Conservation (phyloP, 2,113 vertebrate species). For the Engystomops pustulosus region DNA sequence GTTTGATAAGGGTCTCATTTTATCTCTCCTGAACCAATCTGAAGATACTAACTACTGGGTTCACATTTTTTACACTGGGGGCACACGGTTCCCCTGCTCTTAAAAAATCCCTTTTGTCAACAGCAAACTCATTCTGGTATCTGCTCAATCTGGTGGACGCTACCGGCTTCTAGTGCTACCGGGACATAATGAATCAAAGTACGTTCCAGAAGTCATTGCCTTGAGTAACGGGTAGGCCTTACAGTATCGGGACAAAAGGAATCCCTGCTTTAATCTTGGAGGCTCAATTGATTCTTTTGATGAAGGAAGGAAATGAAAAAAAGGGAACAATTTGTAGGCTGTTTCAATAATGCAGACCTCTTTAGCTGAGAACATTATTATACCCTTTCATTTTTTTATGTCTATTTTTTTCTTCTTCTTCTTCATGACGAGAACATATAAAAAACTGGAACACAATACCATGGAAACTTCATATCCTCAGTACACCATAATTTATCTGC, state of each 20-base stretch:
- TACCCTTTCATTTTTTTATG: constrained; percentile 40
- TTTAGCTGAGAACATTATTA: constrained; percentile 41
- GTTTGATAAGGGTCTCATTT: constrained; percentile 20
- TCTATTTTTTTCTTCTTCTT: constrained; percentile 9
- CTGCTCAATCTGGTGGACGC: neutral
- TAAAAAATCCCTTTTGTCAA: constrained; percentile 3
- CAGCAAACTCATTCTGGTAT: neutral
- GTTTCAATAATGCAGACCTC: constrained; percentile 43
- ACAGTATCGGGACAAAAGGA: constrained; percentile 27
- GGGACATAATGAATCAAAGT: constrained; percentile 43
- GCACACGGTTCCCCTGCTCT: neutral
- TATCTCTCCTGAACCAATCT: neutral
- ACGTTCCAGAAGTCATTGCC: constrained; percentile 6
- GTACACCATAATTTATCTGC: neutral
- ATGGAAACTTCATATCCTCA: constrained; percentile 1
- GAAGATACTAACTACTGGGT: neutral
- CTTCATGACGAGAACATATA: neutral
- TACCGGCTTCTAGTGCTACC: neutral
- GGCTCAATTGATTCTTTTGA: constrained; percentile 49
- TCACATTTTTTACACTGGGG: neutral
- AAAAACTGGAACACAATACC: constrained; percentile 14
- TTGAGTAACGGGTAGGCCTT: constrained; percentile 33
- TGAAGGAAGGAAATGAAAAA: constrained; percentile 50
- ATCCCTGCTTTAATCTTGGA: constrained; percentile 53
- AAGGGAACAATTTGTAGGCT: constrained; percentile 43